Evolutionary conservation across 2,113 vertebrate species (phyloP), one percentile per base, ranked within the genome.

Genomic region (Apodemus sylvaticus): DNA sequence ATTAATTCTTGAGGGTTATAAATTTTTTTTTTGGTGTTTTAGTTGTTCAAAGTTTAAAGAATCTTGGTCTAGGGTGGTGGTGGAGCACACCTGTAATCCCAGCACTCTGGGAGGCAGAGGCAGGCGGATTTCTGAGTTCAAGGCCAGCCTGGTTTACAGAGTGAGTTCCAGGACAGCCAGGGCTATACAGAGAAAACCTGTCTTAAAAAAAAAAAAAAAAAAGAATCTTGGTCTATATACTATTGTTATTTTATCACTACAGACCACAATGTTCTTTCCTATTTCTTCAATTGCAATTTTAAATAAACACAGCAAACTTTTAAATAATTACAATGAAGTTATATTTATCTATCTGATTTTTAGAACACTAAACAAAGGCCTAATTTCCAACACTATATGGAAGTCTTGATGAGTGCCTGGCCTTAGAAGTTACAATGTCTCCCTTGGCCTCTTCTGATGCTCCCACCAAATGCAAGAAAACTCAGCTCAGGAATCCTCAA

Each of bases 211-310:
- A n/a, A n/a, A n/a, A n/a, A n/a, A n/a, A n/a, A n/a, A n/a, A n/a
- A n/a, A n/a, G n/a, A n/a, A n/a, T n/a, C n/a, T 89, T 95, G 48
- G 22, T 66, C 45, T 92, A 7, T 85, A n/a, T 4, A 74, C 14
- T 76, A 5, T 68, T 62, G 22, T 53, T 95, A 96, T 90, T 81
- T 96, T 91, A 89, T 95, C 74, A 85, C 79, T 89, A 68, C 22
- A 68, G 78, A 95, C 1, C 36, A 13, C 19, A 90, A 24, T 45
- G 16, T 58, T 87, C 14, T 73, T 86, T 93, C 26, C 19, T 64
- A 1, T 89, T 91, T 95, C 14, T 39, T 95, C 42, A 26, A n/a
- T 70, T 95, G 55, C 36, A 96, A 91, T 74, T 93, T 91, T 74
- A 92, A 93, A 91, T 89, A 88, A 96, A 78, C 17, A 24, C 39